Percentiles rank a stretch among this genome's conserved stretches.
phyloP scores from a whole-genome alignment of 2,888 invertebrate species.

The Idaea straminata region DNA sequence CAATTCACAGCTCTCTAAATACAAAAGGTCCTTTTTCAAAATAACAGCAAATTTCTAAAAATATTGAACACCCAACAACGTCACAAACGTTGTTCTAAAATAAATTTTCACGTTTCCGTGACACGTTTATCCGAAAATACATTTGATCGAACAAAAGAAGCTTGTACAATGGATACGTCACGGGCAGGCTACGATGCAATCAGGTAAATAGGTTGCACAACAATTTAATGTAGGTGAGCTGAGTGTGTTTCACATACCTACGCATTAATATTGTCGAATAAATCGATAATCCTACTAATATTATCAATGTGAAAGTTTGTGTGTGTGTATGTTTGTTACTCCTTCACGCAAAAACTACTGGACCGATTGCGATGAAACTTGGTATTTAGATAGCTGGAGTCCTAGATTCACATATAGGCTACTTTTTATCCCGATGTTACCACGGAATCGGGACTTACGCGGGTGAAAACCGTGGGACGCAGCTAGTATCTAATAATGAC shows the following conservation, averaged over 20 bases:
- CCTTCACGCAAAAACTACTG: too few relatives aligned
- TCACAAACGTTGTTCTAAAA: neutral
- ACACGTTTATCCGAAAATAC: neutral
- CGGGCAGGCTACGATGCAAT: neutral
- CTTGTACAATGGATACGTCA: neutral
- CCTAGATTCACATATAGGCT: too few relatives aligned
- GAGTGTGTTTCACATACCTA: neutral
- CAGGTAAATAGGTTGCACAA: neutral
- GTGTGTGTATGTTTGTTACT: too few relatives aligned
- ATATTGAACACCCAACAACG: neutral
- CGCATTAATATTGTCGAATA: too few relatives aligned
- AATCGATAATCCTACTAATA: too few relatives aligned
- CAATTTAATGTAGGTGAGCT: neutral
- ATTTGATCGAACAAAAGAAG: neutral
- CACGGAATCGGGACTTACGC: too few relatives aligned
- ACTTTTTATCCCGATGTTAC: too few relatives aligned
- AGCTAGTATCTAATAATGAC: too few relatives aligned
- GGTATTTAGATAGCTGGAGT: too few relatives aligned
- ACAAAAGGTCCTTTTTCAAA: neutral
- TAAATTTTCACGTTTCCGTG: neutral
- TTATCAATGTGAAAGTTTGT: too few relatives aligned
- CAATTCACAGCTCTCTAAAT: neutral
- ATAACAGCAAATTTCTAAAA: neutral
- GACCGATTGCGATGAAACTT: too few relatives aligned
- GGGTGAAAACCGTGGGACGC: too few relatives aligned